A percentile compares a stretch with the other conserved stretches of the same genome.
These are phyloP conservation scores for Drosophila subquinaria DNA, from an alignment of 2,888 invertebrate genomes.

Conservation along the genomic window DNA sequence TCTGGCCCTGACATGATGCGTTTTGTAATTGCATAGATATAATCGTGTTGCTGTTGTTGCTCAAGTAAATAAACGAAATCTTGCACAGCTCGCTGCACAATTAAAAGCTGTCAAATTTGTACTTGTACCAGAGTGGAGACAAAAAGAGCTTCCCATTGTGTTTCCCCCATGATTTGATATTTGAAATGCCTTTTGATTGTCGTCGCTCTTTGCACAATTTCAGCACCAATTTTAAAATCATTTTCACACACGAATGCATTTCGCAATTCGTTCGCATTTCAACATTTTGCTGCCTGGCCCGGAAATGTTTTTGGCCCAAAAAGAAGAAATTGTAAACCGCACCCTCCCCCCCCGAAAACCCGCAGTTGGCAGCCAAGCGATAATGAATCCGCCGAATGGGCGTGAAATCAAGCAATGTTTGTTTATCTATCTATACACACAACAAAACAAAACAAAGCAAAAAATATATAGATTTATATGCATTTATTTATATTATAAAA, in stretches of 20 bases:
- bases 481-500: conserved; percentile 31
- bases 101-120: conserved; percentile 79
- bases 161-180: conserved; percentile 49
- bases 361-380: conserved; percentile 36
- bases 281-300: conserved; percentile 27
- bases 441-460: conserved; percentile 15
- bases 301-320: conserved; percentile 65
- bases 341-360: neutral
- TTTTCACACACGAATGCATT: conserved; percentile 80
- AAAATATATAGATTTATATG: conserved; percentile 14
- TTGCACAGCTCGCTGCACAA: conserved; percentile 70
- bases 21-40: conserved; percentile 64
- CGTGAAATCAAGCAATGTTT: conserved; percentile 63
- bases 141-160: conserved; percentile 12
- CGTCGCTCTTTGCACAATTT: conserved; percentile 59
- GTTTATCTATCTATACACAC: conserved; percentile 58
- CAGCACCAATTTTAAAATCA: conserved; percentile 77
- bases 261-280: conserved; percentile 39
- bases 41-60: conserved; percentile 8
- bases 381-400: conserved; percentile 64
- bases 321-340: conserved; percentile 43
- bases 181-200: conserved; percentile 73
- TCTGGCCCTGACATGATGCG: conserved; percentile 67
- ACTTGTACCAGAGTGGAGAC: conserved; percentile 22
- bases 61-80: conserved; percentile 34